Conservation (phyloP, 1,140 invertebrate species). For the Drusus annulatus region DNA sequence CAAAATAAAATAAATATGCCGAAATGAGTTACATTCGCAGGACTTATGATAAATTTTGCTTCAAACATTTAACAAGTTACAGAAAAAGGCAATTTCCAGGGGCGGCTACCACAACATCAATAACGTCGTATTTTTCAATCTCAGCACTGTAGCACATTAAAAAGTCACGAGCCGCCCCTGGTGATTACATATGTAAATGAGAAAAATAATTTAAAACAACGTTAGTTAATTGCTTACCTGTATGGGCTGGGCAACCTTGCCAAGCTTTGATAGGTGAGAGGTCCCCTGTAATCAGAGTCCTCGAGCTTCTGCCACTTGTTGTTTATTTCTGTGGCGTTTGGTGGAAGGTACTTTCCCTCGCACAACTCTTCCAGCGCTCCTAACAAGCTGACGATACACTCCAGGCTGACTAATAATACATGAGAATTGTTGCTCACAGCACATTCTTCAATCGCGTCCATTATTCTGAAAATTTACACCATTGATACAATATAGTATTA, state of each 20-base stretch:
- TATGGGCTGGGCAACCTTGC: slow-evolving; percentile 85
- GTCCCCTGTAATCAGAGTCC: slow-evolving; percentile 87
- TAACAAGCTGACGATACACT: slow-evolving; percentile 87
- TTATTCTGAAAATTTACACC: slow-evolving; percentile 76
- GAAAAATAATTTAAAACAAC: slow-evolving; percentile 48
- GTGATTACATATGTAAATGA: too few relatives aligned
- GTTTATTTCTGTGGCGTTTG: slow-evolving; percentile 78
- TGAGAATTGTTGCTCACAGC: slow-evolving; percentile 77
- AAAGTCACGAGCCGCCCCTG: too few relatives aligned
- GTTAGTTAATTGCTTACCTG: slow-evolving; percentile 64
- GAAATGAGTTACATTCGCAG: too few relatives aligned
- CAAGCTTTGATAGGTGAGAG: slow-evolving; percentile 88
- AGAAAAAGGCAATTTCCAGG: too few relatives aligned
- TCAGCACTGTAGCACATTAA: too few relatives aligned
- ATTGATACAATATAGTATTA: too few relatives aligned
- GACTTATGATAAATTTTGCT: too few relatives aligned
- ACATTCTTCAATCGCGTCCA: slow-evolving; percentile 93
- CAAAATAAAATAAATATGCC: slow-evolving; percentile 47
- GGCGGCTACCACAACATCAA: too few relatives aligned
- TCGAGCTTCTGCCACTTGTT: slow-evolving; percentile 80
- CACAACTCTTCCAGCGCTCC: slow-evolving; percentile 86
- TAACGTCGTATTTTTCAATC: too few relatives aligned
- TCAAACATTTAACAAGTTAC: too few relatives aligned
- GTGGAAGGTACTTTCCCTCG: slow-evolving; percentile 70
- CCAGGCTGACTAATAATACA: slow-evolving; percentile 84